Base-by-base conservation (phyloP, 2,113 vertebrate species). In the Limanda limanda region DNA sequence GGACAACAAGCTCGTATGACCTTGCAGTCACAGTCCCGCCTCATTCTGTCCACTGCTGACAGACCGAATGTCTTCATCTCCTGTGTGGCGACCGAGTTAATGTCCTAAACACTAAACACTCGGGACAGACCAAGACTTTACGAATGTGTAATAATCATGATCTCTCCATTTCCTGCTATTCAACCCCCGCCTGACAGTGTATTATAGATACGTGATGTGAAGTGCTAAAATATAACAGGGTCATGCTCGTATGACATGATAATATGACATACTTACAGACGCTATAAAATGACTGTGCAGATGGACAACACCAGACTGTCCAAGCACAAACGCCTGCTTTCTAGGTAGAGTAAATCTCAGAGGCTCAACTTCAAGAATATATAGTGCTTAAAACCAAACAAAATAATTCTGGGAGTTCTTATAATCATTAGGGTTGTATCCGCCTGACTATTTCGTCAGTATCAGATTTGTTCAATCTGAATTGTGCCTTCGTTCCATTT, bases 31-130 rank as follows among this genome's bases (percentile, higher is more conserved):
- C 74, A 62, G 68, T 78, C 79, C 68, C 75, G 10, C 52, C 74
- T 86, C 74, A 78, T 52, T n/a, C 54, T 47, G 35, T 35, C 21
- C 51, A 58, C 12, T 24, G 13, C 4, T 45, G 65, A 56, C 55
- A 48, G 65, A 59, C 45, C 74, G 72, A 81, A 83, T 63, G 73
- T 81, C 79, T 74, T 78, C 70, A 72, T 77, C 73, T 60, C 48
- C 27, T 5, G 27, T 4, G 57, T 8, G 66, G 63, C 10, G 31
- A 63, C 54, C 27, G 37, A 23, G 35, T 48, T 23, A 18, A 17
- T 27, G 14, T 48, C 10, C 57, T n/a, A 17, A 75, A 83, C 37
- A 57, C 63, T 48, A 17, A 75, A 81, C 31, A 57, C 63, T 48
- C 37, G 13, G 56, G 58, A 58, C 25, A 54, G 56, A 73, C 14